Base-by-base conservation (phyloP, 2,797 vertebrate genomes). In the Masticophis lateralis region DNA sequence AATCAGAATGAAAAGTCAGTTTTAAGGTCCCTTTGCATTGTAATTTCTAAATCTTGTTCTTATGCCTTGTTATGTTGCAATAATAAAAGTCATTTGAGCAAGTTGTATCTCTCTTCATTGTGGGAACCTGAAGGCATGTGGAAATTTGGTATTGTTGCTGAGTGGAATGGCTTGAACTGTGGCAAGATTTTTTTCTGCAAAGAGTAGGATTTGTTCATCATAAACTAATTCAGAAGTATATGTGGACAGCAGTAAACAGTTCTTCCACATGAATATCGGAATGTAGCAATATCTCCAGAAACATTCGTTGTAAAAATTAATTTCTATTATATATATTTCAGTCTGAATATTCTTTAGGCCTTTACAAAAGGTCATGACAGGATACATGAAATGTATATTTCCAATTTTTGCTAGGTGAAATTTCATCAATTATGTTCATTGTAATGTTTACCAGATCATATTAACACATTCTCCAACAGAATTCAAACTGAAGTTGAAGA, bases 31-130 rank as follows among this genome's bases (percentile, higher is more conserved):
- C 97, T 97, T 95, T 95, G 83, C 93, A 96, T 96, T 95, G 94
- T 97, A 96, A 96, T 96, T 86, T 91, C 96, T 94, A 96, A 91
- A 96, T 94, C 90, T 96, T 96, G 96, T 97, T 96, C 95, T 97
- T 95, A 96, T 93, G 96, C 94, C 93, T 87, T 96, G 95, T 96
- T 96, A 92, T 91, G 93, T 96, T 97, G 96, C 96, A 97, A 95
- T 96, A 97, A 97, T 97, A 97, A 97, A 91, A 96, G 95, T 95
- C 79, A 95, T 94, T 92, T 93, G 94, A 98, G 95, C 95, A 91
- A 69, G 94, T 95, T 96, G 93, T 95, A 95, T 93, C 94, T 97
- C 94, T 96, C 94, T 95, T 97, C 92, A 97, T 95, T 92, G 25
- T 91, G 95, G 94, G 94, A 91, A 95, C 60, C 93, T 96, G 95